A percentile compares a stretch with the other conserved stretches of the same genome.
phyloP scores from a whole-genome alignment of 2,113 vertebrate genomes.

The Otus sunia region DNA sequence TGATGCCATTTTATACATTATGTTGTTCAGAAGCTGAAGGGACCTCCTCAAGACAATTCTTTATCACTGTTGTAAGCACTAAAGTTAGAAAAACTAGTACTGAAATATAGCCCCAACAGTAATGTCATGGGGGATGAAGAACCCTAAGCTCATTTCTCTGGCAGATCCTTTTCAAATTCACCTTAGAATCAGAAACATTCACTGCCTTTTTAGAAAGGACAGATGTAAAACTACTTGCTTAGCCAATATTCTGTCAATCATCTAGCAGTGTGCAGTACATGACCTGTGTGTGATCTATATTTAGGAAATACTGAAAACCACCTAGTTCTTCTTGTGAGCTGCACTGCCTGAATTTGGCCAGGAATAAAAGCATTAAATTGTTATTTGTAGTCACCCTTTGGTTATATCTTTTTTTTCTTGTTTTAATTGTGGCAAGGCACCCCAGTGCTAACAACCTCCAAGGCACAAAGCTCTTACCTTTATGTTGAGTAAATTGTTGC shows the following conservation, averaged over 20 bases:
- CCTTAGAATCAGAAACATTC: neutral
- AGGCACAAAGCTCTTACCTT: neutral
- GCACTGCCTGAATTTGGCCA: neutral
- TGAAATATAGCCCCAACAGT: neutral
- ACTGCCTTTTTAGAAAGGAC: neutral
- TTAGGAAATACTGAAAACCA: neutral
- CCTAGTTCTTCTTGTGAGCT: neutral
- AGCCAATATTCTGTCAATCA: neutral
- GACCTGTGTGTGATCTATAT: neutral
- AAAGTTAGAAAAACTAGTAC: neutral
- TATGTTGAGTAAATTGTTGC: neutral
- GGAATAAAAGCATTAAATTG: neutral
- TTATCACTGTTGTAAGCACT: neutral
- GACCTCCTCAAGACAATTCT: neutral
- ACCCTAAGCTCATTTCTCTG: neutral
- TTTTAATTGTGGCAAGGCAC: neutral
- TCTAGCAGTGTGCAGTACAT: neutral
- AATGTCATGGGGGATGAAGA: neutral
- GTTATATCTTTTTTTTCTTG: neutral
- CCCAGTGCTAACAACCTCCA: neutral
- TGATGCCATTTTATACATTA: neutral
- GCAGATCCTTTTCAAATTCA: neutral
- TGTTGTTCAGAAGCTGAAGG: neutral
- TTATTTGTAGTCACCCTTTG: neutral
- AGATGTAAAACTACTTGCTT: neutral